Percentiles rank a stretch among this genome's conserved stretches.
Conservation (phyloP, 1,140 invertebrate species). For the Cheumatopsyche charites region DNA sequence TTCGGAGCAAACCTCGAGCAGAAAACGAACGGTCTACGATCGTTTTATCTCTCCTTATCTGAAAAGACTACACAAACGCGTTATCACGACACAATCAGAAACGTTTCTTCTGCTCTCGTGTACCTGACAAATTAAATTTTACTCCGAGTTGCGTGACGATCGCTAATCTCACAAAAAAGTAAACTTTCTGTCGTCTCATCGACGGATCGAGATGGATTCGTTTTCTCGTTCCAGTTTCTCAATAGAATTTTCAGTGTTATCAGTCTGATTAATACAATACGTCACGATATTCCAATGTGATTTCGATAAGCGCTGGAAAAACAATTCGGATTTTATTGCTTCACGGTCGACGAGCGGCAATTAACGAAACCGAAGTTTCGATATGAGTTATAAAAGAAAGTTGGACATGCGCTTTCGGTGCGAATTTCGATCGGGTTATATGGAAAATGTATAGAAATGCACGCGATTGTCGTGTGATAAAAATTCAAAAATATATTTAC, state of each 20-base stretch:
- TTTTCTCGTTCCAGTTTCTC: neutral
- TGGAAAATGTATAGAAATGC: too few relatives aligned
- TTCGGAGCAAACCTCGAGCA: neutral
- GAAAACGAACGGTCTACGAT: neutral
- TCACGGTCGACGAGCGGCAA: conserved; percentile 2
- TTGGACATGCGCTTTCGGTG: neutral
- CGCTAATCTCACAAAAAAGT: too few relatives aligned
- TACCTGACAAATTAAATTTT: neutral
- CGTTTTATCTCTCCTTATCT: conserved; percentile 12
- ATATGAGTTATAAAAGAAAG: conserved; percentile 16
- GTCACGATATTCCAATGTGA: neutral
- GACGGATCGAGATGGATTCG: too few relatives aligned
- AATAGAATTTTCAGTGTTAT: too few relatives aligned
- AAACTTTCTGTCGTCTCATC: too few relatives aligned
- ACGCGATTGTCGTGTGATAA: too few relatives aligned
- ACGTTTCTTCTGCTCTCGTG: neutral
- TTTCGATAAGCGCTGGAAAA: neutral
- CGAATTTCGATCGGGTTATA: neutral
- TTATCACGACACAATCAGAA: conserved; percentile 14
- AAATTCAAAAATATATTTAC: too few relatives aligned
- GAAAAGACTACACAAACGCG: neutral
- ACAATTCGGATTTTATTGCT: conserved; percentile 1
- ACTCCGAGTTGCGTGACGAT: too few relatives aligned
- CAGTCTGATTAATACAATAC: conserved; percentile 3
- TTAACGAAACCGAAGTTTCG: conserved; percentile 10